These are phyloP conservation scores for Bombus breviceps DNA, from an alignment of 1,140 invertebrate species.

Conservation along the genomic window DNA sequence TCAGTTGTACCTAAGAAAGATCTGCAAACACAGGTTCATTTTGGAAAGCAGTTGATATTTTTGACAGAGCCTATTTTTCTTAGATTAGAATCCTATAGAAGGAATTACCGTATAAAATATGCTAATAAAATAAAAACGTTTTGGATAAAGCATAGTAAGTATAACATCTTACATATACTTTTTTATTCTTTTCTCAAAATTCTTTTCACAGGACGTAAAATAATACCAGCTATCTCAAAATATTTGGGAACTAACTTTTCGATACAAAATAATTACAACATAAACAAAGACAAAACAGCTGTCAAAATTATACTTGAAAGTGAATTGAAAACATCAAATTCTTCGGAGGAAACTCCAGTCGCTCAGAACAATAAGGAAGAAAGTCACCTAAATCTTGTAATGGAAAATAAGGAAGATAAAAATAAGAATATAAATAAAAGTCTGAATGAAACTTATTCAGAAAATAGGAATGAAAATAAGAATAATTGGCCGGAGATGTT, in stretches of 20 bases:
- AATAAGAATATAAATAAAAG: neutral
- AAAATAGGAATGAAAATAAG: neutral
- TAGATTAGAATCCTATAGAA: constrained; percentile 41
- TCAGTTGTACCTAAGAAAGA: neutral
- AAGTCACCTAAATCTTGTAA: neutral
- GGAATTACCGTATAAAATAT: constrained; percentile 19
- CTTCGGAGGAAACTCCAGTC: neutral
- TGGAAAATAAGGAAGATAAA: neutral
- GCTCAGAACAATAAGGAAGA: neutral
- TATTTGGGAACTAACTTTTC: neutral
- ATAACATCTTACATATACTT: neutral
- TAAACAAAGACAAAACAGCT: neutral
- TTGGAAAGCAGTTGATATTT: constrained; percentile 50
- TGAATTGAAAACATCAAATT: constrained; percentile 13
- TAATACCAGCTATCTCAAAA: neutral
- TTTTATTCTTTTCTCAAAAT: neutral
- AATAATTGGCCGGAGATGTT: neutral
- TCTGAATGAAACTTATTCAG: neutral
- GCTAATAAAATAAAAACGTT: constrained; percentile 53
- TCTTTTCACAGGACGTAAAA: constrained; percentile 11
- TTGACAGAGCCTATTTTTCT: constrained; percentile 36
- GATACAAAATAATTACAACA: neutral
- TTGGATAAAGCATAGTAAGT: constrained; percentile 50
- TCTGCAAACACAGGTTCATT: constrained; percentile 15
- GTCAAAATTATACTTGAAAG: neutral